Percentiles rank a stretch among this genome's conserved stretches.
phyloP scores from a whole-genome alignment of 2,888 invertebrate species.

The Ormyrus rosae region DNA sequence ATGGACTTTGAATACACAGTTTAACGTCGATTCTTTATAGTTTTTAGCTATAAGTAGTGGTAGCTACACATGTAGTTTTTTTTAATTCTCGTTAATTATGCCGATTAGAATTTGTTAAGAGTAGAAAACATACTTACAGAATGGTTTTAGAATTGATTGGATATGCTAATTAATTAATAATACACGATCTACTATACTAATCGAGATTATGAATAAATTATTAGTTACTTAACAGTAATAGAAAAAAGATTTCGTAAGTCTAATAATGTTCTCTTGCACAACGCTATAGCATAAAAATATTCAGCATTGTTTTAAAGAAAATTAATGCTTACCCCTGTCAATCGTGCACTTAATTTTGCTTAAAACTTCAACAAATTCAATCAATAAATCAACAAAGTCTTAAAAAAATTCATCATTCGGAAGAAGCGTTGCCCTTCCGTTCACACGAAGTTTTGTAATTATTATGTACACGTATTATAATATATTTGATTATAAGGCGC shows the following conservation, averaged over 20 bases:
- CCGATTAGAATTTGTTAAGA: slow-evolving; percentile 19
- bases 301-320: no score
- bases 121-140: slow-evolving; percentile 27
- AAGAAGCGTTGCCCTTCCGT: slow-evolving; percentile 15
- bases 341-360: no score
- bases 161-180: slow-evolving; percentile 23
- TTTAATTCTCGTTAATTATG: slow-evolving; percentile 13
- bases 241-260: not conserved
- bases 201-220: no score
- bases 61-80: slow-evolving; percentile 35
- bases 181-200: not conserved
- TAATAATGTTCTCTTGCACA: no score
- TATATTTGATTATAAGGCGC: slow-evolving; percentile 44
- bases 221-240: not conserved
- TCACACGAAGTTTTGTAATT: slow-evolving; percentile 28
- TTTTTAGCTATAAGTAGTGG: slow-evolving; percentile 10
- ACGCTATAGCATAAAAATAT: no score
- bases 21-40: slow-evolving; percentile 23
- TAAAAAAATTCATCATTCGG: not conserved
- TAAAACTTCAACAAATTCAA: no score
- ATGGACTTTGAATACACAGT: slow-evolving; percentile 16
- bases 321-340: no score
- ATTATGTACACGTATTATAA: slow-evolving; percentile 43
- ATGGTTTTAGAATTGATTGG: slow-evolving; percentile 19
- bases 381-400: no score